Conservation (phyloP, 1,140 invertebrate genomes). For the Neodiprion virginianus region DNA sequence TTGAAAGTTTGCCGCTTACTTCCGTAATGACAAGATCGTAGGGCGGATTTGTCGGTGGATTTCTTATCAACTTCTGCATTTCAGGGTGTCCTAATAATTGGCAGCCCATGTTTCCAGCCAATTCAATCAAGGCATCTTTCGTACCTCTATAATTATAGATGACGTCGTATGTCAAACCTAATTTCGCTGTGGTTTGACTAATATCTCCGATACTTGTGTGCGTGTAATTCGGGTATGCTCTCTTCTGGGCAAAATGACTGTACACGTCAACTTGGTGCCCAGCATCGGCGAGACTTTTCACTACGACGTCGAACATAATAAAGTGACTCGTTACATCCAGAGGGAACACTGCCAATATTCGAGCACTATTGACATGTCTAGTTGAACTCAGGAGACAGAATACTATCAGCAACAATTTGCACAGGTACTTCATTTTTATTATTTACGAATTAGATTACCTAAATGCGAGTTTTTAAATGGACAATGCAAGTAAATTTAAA, state of each 20-base stretch:
- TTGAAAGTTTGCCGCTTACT: slow-evolving; percentile 24
- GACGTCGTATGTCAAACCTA: too few species aligned
- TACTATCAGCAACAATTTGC: background rate
- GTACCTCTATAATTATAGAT: too few species aligned
- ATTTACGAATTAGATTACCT: too few species aligned
- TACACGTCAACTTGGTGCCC: slow-evolving; percentile 62
- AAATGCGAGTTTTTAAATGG: too few species aligned
- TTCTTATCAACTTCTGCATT: slow-evolving; percentile 38
- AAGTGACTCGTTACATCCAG: slow-evolving; percentile 58
- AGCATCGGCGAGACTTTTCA: slow-evolving; percentile 52
- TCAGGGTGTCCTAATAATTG: slow-evolving; percentile 25
- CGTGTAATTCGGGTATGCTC: slow-evolving; percentile 51
- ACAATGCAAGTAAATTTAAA: too few species aligned
- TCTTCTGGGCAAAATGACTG: slow-evolving; percentile 55
- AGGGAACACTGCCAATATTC: slow-evolving; percentile 59
- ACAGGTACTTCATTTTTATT: too few species aligned
- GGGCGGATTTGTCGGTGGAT: slow-evolving; percentile 41
- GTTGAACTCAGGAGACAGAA: background rate
- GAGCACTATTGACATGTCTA: slow-evolving; percentile 34
- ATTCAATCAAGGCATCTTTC: too few species aligned
- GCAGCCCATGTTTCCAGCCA: slow-evolving; percentile 15
- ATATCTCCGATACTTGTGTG: slow-evolving; percentile 35
- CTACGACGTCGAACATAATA: slow-evolving; percentile 55
- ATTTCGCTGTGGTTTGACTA: too few species aligned
- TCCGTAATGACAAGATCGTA: slow-evolving; percentile 44